Base-by-base conservation (phyloP, 2,113 vertebrate genomes). In the Notothenia rossii region DNA sequence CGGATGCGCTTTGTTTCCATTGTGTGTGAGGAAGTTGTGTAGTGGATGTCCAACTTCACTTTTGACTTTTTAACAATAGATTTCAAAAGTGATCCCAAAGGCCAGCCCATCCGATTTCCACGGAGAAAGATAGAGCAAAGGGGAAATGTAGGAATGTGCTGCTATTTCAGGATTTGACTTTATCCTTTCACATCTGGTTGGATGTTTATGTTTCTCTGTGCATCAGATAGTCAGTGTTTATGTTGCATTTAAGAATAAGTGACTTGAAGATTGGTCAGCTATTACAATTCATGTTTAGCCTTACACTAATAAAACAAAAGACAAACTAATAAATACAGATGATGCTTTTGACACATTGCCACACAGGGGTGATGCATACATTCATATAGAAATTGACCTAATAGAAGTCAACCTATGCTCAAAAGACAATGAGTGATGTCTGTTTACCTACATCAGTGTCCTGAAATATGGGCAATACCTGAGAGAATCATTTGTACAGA, bases 1-100 rank as follows among this genome's bases (percentile, higher is more conserved):
- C 15, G 8, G 6, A 1, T 46, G 51, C 45, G 40, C 10, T 55
- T 49, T 63, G 8, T 40, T 73, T 53, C 5, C 45, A 3, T 7
- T 50, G 40, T 7, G 29, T 0, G 5, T 0, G 12, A 5, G 14
- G 17, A 33, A 17, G 48, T 56, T 58, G 59, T 22, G 59, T 3
- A 45, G 46, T 50, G 72, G 79, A 76, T 53, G 61, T 62, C 43
- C 71, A 58, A 40, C 40, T 85, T 72, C 17, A 81, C 43, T 77
- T 75, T 79, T 48, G 80, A 77, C 79, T 83, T 88, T 86, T 79
- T 64, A 77, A 85, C 82, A 81, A 74, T 77, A 66, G 75, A 53
- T 72, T 85, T 77, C 54, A 78, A 43, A 49, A 79, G 71, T 75
- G 71, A 67, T 50, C 61, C 65, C 67, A 63, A 49, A 79, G 85